These are phyloP conservation scores for Drosophila lacicola DNA, from an alignment of 2,888 invertebrate species.

Conservation along the genomic window DNA sequence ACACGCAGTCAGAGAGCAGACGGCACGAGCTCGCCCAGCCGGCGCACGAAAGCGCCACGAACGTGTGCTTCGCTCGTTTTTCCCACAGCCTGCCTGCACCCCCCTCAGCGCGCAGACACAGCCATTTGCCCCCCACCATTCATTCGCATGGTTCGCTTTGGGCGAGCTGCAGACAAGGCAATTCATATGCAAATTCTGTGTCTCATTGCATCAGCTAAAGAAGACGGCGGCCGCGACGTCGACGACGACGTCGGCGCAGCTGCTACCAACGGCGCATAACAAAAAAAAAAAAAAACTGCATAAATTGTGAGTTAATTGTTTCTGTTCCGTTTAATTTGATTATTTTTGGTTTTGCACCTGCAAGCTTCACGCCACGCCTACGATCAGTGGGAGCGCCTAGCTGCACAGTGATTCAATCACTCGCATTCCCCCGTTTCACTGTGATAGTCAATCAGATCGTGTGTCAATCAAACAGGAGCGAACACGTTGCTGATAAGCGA, in stretches of 20 bases:
- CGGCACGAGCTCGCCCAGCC: conserved; percentile 14
- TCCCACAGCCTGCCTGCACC: conserved; percentile 29
- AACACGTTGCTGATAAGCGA: conserved; percentile 60
- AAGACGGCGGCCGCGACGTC: conserved; percentile 30
- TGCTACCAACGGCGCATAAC: conserved; percentile 46
- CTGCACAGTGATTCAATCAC: conserved; percentile 33
- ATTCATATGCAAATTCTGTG: conserved; percentile 70
- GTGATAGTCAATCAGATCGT: conserved; percentile 30
- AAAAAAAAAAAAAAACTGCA: conserved; percentile 41
- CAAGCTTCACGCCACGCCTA: conserved; percentile 31
- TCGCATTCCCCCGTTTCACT: conserved; percentile 44
- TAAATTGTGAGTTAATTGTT: conserved; percentile 33
- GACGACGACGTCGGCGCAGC: conserved; percentile 7
- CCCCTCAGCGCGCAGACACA: conserved; percentile 8
- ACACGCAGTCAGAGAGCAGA: background rate
- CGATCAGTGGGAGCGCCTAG: too few species aligned
- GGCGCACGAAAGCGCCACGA: conserved; percentile 29
- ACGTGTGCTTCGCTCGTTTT: conserved; percentile 30
- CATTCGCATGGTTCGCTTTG: background rate
- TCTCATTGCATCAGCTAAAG: conserved; percentile 77
- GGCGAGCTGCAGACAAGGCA: conserved; percentile 49
- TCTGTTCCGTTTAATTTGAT: conserved; percentile 23
- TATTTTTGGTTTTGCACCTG: conserved; percentile 33
- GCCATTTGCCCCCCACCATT: conserved; percentile 12
- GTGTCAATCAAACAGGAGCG: conserved; percentile 58